Evolutionary conservation across 2,113 vertebrate species (phyloP).

Genomic region (Rhinoderma darwinii): DNA sequence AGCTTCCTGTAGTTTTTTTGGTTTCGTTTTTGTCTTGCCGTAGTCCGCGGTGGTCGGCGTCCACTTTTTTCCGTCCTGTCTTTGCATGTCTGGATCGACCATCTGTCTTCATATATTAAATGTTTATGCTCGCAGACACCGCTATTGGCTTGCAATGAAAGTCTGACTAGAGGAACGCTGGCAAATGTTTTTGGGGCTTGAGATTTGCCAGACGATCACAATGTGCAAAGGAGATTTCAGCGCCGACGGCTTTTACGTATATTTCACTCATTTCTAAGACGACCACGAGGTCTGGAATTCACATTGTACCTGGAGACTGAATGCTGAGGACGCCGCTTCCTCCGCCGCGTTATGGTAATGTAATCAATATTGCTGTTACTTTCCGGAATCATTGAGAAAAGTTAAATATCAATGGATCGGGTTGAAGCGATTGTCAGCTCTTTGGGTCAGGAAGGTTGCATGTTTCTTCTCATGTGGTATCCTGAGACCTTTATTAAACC

Average conservation of each 20-base stretch:
- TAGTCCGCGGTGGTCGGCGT: background rate
- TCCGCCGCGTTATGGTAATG: conserved; percentile 5
- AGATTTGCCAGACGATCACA: conserved; percentile 33
- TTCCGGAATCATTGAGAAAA: background rate
- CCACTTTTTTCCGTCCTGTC: background rate
- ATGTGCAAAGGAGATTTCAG: conserved; percentile 23
- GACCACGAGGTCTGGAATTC: conserved; percentile 6
- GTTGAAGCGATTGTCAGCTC: background rate
- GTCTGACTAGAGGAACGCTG: background rate
- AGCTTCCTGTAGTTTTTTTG: background rate
- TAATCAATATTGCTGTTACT: conserved; percentile 15
- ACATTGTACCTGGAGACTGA: background rate
- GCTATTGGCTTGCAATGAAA: conserved; percentile 22
- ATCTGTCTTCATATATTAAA: conserved; percentile 25
- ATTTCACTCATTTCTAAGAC: background rate
- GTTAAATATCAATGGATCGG: no score
- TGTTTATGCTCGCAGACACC: conserved; percentile 32
- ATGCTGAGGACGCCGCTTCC: background rate
- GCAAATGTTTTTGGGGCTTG: background rate
- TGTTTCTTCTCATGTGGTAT: background rate
- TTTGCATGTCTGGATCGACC: background rate
- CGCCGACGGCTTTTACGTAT: background rate
- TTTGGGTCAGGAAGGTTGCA: background rate
- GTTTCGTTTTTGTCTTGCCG: background rate
- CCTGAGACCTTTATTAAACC: no score